Percentiles rank a stretch among this genome's conserved stretches.
These are phyloP conservation scores for Cynopterus brachyotis DNA, from an alignment of 2,113 vertebrate species.

Conservation along the genomic window DNA sequence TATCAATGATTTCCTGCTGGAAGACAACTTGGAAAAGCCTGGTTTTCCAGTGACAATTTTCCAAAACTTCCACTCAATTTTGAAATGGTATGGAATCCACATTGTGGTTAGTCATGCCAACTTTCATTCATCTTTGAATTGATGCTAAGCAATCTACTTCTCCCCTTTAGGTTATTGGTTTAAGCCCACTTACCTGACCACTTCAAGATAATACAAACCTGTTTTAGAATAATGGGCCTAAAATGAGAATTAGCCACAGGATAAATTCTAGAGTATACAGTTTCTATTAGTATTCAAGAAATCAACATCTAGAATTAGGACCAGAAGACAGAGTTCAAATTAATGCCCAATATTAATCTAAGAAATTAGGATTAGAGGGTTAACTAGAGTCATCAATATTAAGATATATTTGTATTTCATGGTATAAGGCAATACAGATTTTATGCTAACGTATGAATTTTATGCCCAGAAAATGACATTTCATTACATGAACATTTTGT, in stretches of 20 bases:
- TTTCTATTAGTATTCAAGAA: neutral
- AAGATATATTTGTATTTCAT: neutral
- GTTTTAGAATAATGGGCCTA: neutral
- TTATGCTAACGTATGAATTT: constrained; percentile 54
- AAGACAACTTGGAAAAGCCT: constrained; percentile 55
- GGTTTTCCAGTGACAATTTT: neutral
- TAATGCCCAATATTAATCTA: constrained; percentile 19
- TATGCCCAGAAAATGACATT: constrained; percentile 48
- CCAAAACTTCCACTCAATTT: neutral
- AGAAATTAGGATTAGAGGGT: neutral
- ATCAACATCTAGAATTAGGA: constrained; percentile 10
- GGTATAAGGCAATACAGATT: constrained; percentile 47
- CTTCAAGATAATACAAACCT: neutral
- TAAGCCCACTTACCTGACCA: neutral
- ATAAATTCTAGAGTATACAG: neutral
- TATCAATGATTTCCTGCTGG: constrained; percentile 69
- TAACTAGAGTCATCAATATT: neutral
- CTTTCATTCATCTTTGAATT: neutral
- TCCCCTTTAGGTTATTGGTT: neutral
- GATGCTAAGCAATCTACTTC: neutral
- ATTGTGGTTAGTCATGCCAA: fast-evolving
- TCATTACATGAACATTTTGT: neutral
- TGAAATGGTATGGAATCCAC: neutral
- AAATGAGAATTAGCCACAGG: neutral
- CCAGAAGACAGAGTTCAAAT: constrained; percentile 56